A percentile compares a stretch with the other conserved stretches of the same genome.
Evolutionary conservation across 2,888 invertebrate species (phyloP).

Genomic region (Microplitis deprimator): DNA sequence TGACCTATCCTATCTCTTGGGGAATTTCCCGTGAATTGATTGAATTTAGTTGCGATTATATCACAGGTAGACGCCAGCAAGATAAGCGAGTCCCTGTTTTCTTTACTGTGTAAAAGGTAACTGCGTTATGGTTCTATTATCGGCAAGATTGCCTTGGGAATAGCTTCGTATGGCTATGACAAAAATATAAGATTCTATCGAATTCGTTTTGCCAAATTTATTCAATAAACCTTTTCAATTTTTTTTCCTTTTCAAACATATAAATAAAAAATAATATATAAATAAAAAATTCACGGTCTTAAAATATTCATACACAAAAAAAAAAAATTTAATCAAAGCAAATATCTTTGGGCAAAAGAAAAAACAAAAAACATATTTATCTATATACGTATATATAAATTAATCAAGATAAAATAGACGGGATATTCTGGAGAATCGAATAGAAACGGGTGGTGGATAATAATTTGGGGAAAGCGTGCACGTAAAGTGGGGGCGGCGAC

Average conservation of each 20-base stretch:
- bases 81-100: constrained; percentile 35
- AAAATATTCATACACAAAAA: background rate
- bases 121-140: constrained; percentile 55
- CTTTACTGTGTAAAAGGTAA: constrained; percentile 52
- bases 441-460: constrained; percentile 38
- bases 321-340: constrained; percentile 11
- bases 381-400: constrained; percentile 11
- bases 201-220: constrained; percentile 50
- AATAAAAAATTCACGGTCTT: constrained; percentile 15
- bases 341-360: background rate
- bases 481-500: constrained; percentile 36
- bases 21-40: constrained; percentile 52
- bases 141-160: constrained; percentile 57
- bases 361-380: background rate
- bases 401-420: constrained; percentile 5
- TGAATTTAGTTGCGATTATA: constrained; percentile 54
- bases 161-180: constrained; percentile 52
- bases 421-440: constrained; percentile 2
- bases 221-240: constrained; percentile 39
- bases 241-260: background rate
- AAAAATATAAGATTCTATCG: constrained; percentile 49
- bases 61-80: constrained; percentile 45
- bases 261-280: constrained; percentile 8
- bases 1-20: constrained; percentile 48
- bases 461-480: constrained; percentile 47